phyloP scores from a whole-genome alignment of 2,113 vertebrate genomes.

The Lagenorhynchus albirostris region DNA sequence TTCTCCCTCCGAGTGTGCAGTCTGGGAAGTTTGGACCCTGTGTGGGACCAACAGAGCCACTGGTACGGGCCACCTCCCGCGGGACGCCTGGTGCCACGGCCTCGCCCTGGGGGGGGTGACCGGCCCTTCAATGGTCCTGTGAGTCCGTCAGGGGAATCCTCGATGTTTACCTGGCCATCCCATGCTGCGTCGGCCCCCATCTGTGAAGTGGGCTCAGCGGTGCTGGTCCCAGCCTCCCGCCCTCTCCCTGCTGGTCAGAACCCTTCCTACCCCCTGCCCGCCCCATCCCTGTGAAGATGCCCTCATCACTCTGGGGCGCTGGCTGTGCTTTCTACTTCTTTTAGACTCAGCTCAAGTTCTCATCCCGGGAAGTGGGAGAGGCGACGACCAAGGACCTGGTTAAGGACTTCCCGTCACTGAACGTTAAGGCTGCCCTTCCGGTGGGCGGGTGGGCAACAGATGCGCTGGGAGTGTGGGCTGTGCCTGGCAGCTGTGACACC shows the following conservation, averaged over 20 bases:
- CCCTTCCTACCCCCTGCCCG: background rate
- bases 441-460: accelerated
- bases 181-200: accelerated
- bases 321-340: background rate
- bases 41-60: accelerated
- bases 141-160: accelerated
- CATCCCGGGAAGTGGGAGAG: accelerated
- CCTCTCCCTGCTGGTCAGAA: accelerated
- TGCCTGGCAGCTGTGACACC: accelerated
- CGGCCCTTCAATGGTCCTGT: accelerated
- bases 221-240: accelerated
- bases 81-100: accelerated
- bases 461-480: accelerated
- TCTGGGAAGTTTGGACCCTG: background rate
- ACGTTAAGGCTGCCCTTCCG: accelerated
- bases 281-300: background rate
- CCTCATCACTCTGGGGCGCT: accelerated
- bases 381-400: accelerated
- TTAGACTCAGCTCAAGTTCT: accelerated
- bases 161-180: accelerated
- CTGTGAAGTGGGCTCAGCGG: background rate
- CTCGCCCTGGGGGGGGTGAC: accelerated
- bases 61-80: accelerated
- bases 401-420: accelerated
- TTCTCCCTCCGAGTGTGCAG: accelerated